phyloP scores from a whole-genome alignment of 2,888 invertebrate species.

The Leptinotarsa rubiginosa region DNA sequence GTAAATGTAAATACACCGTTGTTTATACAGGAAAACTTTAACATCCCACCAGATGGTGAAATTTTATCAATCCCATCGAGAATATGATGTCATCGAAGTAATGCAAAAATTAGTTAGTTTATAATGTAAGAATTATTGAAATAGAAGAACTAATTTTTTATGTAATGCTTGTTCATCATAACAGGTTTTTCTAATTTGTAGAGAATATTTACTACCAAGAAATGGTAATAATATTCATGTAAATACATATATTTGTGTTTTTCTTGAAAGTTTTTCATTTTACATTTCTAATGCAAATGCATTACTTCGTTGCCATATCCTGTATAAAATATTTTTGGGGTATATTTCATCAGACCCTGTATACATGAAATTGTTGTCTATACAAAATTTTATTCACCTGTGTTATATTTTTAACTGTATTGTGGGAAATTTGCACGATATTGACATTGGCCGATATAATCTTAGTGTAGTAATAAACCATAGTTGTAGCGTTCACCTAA shows the following conservation, averaged over 20 bases:
- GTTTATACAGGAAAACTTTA: slow-evolving; percentile 25
- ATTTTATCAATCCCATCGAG: too few species aligned
- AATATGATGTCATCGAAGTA: neutral
- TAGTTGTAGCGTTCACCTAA: neutral
- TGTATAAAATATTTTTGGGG: neutral
- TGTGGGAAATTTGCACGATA: slow-evolving; percentile 10
- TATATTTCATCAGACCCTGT: slow-evolving; percentile 14
- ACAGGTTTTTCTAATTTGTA: too few species aligned
- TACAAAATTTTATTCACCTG: slow-evolving; percentile 25
- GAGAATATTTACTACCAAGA: too few species aligned
- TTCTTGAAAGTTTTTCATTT: too few species aligned
- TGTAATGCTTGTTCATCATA: too few species aligned
- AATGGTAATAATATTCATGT: too few species aligned
- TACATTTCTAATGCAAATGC: neutral
- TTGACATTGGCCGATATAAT: slow-evolving; percentile 4
- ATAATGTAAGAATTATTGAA: too few species aligned
- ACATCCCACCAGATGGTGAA: neutral
- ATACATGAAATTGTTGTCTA: slow-evolving; percentile 17
- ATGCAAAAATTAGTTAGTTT: neutral
- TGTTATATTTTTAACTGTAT: slow-evolving; percentile 28
- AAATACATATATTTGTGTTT: too few species aligned
- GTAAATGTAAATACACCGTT: slow-evolving; percentile 11
- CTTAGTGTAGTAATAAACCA: neutral
- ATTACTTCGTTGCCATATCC: neutral
- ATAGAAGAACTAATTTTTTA: too few species aligned